A percentile compares a stretch with the other conserved stretches of the same genome.
Evolutionary conservation across 2,113 vertebrate genomes (phyloP).

Genomic region (Clupea harengus): DNA sequence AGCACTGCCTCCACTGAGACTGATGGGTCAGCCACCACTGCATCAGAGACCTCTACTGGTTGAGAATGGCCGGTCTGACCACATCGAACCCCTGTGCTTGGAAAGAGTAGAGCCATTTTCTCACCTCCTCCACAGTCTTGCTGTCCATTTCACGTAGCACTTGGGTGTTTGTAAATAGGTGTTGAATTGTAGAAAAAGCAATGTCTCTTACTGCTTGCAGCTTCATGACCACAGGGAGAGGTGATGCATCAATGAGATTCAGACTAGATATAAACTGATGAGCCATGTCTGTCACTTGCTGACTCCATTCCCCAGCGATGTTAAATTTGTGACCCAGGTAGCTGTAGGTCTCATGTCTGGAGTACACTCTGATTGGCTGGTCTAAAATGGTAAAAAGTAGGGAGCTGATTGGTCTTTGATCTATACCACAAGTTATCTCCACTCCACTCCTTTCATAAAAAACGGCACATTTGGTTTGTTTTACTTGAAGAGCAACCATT

Average conservation of each 20-base stretch:
- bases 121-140: neutral
- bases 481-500: neutral
- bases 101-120: neutral
- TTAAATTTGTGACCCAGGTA: neutral
- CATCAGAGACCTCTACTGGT: neutral
- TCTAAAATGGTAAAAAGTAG: neutral
- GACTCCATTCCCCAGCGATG: neutral
- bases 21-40: neutral
- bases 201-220: neutral
- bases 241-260: neutral
- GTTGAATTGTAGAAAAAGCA: neutral
- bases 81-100: neutral
- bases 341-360: neutral
- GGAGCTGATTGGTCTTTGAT: no score
- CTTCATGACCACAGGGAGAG: neutral
- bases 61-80: neutral
- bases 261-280: neutral
- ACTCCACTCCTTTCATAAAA: neutral
- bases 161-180: neutral
- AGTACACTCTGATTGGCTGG: neutral
- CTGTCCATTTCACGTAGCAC: neutral
- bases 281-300: neutral
- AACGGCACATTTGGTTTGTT: neutral
- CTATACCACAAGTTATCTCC: no score
- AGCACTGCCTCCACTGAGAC: neutral